Evolutionary conservation across 2,888 invertebrate genomes (phyloP).

Genomic region (Brassicogethes aeneus): DNA sequence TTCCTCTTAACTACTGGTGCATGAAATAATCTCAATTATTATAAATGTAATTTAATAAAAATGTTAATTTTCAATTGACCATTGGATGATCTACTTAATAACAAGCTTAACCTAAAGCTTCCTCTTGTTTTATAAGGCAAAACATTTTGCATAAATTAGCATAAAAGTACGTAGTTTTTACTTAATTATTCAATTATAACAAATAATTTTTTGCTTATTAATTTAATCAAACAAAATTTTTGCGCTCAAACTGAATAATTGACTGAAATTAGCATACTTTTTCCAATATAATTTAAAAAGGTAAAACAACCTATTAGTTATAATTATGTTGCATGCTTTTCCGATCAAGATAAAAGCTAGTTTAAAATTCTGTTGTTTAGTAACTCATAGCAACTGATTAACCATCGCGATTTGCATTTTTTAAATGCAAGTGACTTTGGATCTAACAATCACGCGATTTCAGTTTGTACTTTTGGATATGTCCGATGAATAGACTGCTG

Average conservation of each 20-base stretch:
- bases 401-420: conserved; percentile 34
- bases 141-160: background rate
- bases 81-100: too few relatives aligned
- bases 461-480: background rate
- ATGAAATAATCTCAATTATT: too few relatives aligned
- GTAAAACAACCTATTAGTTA: conserved; percentile 40
- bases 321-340: conserved; percentile 38
- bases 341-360: conserved; percentile 32
- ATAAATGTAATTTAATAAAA: too few relatives aligned
- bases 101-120: background rate
- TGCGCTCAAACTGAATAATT: too few relatives aligned
- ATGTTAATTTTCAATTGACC: too few relatives aligned
- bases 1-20: too few relatives aligned
- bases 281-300: conserved; percentile 30
- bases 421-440: conserved; percentile 15
- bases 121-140: background rate
- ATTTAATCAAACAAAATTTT: background rate
- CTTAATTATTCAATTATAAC: background rate
- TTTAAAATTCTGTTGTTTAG: conserved; percentile 38
- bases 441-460: conserved; percentile 9
- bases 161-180: background rate
- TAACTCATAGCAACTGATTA: conserved; percentile 40
- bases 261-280: too few relatives aligned
- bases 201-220: background rate
- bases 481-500: background rate